Evolutionary conservation across 1,140 invertebrate genomes (phyloP), one percentile per base, ranked within the genome.

Genomic region (Adelges cooleyi): DNA sequence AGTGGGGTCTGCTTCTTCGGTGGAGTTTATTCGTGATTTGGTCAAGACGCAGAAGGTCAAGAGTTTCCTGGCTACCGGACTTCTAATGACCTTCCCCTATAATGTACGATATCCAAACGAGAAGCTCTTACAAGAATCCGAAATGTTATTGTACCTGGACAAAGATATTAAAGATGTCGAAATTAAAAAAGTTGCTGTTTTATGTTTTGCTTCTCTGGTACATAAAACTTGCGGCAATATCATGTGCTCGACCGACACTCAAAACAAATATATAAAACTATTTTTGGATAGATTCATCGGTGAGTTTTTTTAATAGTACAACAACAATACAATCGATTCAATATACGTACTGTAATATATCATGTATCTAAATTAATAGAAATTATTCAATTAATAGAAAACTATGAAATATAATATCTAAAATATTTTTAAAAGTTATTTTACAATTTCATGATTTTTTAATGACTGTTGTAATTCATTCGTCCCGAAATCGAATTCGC

Each of bases 151-250:
- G 2, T 76, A 73, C 59, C 70, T 82, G 2, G 76, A 75, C 25
- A 66, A 50, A 15, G 23, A 15, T 2, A 50, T 18, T 25, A 15
- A 15, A 66, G 50, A 4, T 29, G 9, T 54, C 10, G 82, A 84
- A 66, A 80, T 86, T 23, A 73, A 81, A 36, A 80, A 84, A 67
- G 81, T 84, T 1, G 84, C 80, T 0, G 82, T 86, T 51, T 73
- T 87, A 4, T 81, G 81, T 46, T 86, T 83, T 71, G 83, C 84
- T 0, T 84, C 82, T 0, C 71, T 87, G n/a, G 79, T 85, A 13
- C 80, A 82, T 33, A 84, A 84, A 70, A 82, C 83, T 0, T 85
- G 82, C 68, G 73, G 72, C 51, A 69, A 70, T 20, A 68, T 74
- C 69, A 62, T 22, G 42, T 78, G 84, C 68, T 76, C 79, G 69